Conservation (phyloP, 2,888 invertebrate genomes). For the Anticlea derivata region DNA sequence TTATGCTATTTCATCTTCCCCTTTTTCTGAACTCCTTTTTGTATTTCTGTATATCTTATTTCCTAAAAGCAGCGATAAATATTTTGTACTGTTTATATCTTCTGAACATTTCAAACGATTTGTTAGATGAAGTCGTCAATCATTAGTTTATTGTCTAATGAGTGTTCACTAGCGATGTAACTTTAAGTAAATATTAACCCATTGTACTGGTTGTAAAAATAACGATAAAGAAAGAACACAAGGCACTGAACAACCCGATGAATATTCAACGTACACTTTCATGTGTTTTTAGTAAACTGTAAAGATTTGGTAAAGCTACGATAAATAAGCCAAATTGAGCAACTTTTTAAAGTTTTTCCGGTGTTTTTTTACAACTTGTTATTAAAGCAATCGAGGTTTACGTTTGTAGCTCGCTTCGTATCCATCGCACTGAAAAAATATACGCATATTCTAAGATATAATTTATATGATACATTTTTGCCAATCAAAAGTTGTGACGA, state of each 20-base stretch:
- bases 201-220: background rate
- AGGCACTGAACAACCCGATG: too few species aligned
- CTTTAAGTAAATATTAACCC: background rate
- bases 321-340: too few species aligned
- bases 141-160: slow-evolving; percentile 21
- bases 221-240: background rate
- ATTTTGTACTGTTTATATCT: slow-evolving; percentile 17
- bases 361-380: too few species aligned
- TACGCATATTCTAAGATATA: background rate
- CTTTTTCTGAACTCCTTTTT: background rate
- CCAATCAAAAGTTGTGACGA: slow-evolving; percentile 19
- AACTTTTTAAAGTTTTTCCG: too few species aligned
- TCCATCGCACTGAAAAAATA: too few species aligned
- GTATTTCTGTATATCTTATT: background rate
- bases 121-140: slow-evolving; percentile 1
- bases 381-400: too few species aligned
- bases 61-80: background rate
- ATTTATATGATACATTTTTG: slow-evolving; percentile 15
- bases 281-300: too few species aligned
- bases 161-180: slow-evolving; percentile 35
- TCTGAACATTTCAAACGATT: slow-evolving; percentile 6
- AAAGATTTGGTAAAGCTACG: too few species aligned
- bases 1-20: background rate
- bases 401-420: too few species aligned
- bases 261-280: too few species aligned